These are phyloP conservation scores for Callaeas wilsoni DNA, from an alignment of 2,113 vertebrate species.

Conservation along the genomic window DNA sequence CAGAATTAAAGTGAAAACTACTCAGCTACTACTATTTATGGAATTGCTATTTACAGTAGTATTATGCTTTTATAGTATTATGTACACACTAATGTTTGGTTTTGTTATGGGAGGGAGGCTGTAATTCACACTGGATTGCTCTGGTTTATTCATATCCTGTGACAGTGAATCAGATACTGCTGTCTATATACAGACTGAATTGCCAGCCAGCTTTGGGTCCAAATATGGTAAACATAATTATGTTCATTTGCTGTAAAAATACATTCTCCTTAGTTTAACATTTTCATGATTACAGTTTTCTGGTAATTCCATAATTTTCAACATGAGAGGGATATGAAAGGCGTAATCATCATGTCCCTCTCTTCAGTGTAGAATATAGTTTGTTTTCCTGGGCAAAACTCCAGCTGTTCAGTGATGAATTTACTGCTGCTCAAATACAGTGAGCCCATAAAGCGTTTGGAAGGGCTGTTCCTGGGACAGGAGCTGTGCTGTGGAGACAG, in stretches of 20 bases:
- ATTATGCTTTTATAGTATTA: neutral
- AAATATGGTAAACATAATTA: constrained; percentile 65
- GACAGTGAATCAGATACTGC: constrained; percentile 61
- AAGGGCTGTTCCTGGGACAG: neutral
- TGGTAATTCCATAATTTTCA: constrained; percentile 61
- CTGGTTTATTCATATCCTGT: constrained; percentile 60
- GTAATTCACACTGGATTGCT: constrained; percentile 28
- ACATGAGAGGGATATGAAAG: constrained; percentile 51
- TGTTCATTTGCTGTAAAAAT: constrained; percentile 58
- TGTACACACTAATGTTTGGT: neutral
- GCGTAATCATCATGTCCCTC: constrained; percentile 52
- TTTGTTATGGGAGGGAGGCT: neutral
- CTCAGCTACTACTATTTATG: neutral
- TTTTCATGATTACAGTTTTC: constrained; percentile 66
- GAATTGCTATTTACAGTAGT: neutral
- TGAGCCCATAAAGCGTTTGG: neutral
- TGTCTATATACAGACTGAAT: constrained; percentile 47
- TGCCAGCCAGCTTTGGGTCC: constrained; percentile 37
- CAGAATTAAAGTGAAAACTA: neutral
- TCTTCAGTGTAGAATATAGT: constrained; percentile 6
- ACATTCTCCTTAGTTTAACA: constrained; percentile 50
- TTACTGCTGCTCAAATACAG: constrained; percentile 27
- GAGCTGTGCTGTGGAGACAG: neutral
- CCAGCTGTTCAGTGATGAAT: constrained; percentile 55
- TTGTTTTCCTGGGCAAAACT: constrained; percentile 63